Evolutionary conservation across 2,113 vertebrate species (phyloP), one percentile per base, ranked within the genome.

Genomic region (Oreotragus oreotragus): DNA sequence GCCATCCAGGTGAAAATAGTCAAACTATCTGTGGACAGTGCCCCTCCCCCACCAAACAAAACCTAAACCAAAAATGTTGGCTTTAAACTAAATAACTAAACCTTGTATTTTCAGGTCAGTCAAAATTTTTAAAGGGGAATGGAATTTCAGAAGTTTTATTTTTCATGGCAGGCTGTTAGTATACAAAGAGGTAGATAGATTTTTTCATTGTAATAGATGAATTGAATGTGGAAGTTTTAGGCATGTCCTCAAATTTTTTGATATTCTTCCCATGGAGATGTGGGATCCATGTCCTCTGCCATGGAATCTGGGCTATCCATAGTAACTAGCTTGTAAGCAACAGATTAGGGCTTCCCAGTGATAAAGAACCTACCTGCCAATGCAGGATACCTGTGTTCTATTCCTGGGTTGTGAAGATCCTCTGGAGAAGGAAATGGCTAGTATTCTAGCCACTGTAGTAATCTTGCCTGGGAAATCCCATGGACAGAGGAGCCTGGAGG

Each of bases 61-160:
- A 55, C 7, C 33, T 25, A 36, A 83, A 55, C 27, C 4, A n/a
- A 86, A 96, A 93, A 39, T 87, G 16, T 62, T 90, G 86, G 15
- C n/a, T 89, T 96, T 96, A 90, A 62, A 84, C 9, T 30, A 84
- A 96, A 49, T 66, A 43, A 83, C 47, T 96, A 55, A 84, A 94
- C 51, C 28, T 73, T 88, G 53, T 77, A 84, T 39, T 87, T 95
- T 36, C 21, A 64, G 45, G 62, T 90, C 36, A 94, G 14, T 0
- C 19, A 80, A 19, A 4, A 84, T 16, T 89, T 80, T 88, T 43
- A 51, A 88, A 90, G 39, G 30, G 21, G 51, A 73, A 66, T 76
- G 4, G 2, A 45, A 66, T 92, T 93, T 12, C 5, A 39, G 11
- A 93, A 30, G 28, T 39, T 87, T 92, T 86, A 25, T 79, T 70